Conservation (phyloP, 2,888 invertebrate genomes). For the Rhagonycha fulva region DNA sequence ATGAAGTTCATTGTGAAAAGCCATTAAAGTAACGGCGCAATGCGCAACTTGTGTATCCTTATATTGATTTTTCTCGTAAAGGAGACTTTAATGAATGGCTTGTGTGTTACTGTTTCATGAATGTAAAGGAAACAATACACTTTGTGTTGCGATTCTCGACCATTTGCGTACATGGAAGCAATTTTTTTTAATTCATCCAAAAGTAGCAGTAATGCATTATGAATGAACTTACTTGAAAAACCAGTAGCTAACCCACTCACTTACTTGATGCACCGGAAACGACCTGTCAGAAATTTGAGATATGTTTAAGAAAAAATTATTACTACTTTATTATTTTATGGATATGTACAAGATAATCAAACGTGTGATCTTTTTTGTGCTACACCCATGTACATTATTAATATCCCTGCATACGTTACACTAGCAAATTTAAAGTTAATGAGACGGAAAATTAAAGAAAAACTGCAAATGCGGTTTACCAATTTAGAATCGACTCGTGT, state of each 20-base stretch:
- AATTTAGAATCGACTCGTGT: neutral
- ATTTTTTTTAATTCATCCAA: neutral
- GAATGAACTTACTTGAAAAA: slow-evolving; percentile 23
- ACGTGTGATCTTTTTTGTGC: neutral
- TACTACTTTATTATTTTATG: slow-evolving; percentile 18
- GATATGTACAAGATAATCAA: neutral
- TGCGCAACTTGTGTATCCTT: slow-evolving; percentile 14
- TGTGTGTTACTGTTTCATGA: slow-evolving; percentile 9
- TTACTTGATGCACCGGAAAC: slow-evolving; percentile 20
- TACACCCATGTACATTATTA: neutral
- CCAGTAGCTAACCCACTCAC: slow-evolving; percentile 16
- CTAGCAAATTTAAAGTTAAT: neutral
- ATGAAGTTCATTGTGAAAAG: slow-evolving; percentile 12
- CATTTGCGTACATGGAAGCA: neutral
- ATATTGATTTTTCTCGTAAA: slow-evolving; percentile 15
- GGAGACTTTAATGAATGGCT: slow-evolving; percentile 20
- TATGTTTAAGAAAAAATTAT: slow-evolving; percentile 18
- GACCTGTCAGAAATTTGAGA: slow-evolving; percentile 15
- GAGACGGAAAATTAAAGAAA: neutral
- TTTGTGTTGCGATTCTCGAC: neutral
- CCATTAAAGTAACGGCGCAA: slow-evolving; percentile 2
- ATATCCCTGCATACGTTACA: neutral
- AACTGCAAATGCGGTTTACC: neutral
- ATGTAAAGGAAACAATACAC: slow-evolving; percentile 12
- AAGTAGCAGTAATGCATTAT: slow-evolving; percentile 3